A percentile compares a stretch with the other conserved stretches of the same genome.
Conservation (phyloP, 2,888 invertebrate genomes). For the Boloria selene region DNA sequence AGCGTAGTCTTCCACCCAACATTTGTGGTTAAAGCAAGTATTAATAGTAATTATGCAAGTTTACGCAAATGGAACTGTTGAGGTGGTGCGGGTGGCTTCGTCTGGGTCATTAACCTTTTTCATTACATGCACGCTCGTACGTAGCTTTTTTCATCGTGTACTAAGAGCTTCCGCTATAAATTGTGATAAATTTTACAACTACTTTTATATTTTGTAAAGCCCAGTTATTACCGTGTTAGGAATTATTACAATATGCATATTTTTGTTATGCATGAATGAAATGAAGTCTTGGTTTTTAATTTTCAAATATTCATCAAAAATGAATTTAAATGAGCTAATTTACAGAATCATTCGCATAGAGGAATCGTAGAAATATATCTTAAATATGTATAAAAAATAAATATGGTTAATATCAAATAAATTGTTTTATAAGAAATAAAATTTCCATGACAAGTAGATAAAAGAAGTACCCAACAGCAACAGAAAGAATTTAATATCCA, state of each 20-base stretch:
- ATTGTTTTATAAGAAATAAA: constrained; percentile 8
- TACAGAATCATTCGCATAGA: no score
- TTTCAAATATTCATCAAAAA: no score
- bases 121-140: constrained; percentile 3
- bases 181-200: constrained; percentile 1
- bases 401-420: no score
- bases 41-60: constrained; percentile 31
- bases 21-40: constrained; percentile 23
- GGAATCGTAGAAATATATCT: no score
- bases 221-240: no score
- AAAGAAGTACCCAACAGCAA: constrained; percentile 65
- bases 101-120: constrained; percentile 25
- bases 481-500: constrained; percentile 78
- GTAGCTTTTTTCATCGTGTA: constrained; percentile 1
- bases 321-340: no score
- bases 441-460: constrained; percentile 16
- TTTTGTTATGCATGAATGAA: no score
- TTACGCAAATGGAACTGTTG: constrained; percentile 19
- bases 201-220: no score
- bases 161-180: constrained; percentile 2
- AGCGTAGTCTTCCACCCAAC: constrained; percentile 18
- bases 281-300: no score
- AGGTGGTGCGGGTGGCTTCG: constrained; percentile 9
- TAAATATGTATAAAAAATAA: no score
- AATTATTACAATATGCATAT: no score